Base-by-base conservation (phyloP, 2,113 vertebrate species). In the Trogon melanurus region DNA sequence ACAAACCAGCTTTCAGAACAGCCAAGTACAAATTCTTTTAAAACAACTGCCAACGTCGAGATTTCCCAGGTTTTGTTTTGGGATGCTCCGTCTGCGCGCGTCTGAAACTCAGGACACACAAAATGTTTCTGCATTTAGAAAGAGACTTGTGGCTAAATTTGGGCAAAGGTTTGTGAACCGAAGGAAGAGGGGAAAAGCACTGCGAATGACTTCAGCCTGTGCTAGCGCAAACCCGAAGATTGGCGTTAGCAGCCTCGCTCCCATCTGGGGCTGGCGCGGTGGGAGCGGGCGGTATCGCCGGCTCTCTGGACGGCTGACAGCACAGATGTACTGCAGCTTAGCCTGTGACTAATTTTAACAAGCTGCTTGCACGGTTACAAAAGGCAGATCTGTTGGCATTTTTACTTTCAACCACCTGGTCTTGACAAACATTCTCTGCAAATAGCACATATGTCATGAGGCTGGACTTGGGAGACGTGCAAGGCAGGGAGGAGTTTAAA, bases 371-470 rank as follows among this genome's bases (percentile, higher is more conserved):
- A 93, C 16, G 7, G 85, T 95, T 95, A 96, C 96, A 94, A 97
- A 94, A 96, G 87, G 95, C 93, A 88, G 79, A 97, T 95, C 96
- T 94, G 91, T 16, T 97, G 92, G 89, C 95, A 94, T 97, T 94
- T 96, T 97, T 93, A 86, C 95, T 96, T 94, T 91, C 91, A 96
- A 76, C 88, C 97, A 94, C 97, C 95, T 95, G 95, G 87, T 79
- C 95, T 95, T 47, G 78, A 95, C 93, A 97, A 97, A 96, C 65
- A 36, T 81, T 85, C 71, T 81, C 91, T 88, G 89, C 61, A 91
- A 95, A 94, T 50, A 95, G 78, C 85, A 88, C 92, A 90, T 96
- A 67, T 96, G 92, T 76, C 87, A 91, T 72, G 61, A 62, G 62
- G 47, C 57, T 56, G 86, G 76, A 25, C 64, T 51, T 2, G 27